Evolutionary conservation across 2,113 vertebrate genomes (phyloP), one percentile per base, ranked within the genome.

Genomic region (Malurus alboscapulatus): DNA sequence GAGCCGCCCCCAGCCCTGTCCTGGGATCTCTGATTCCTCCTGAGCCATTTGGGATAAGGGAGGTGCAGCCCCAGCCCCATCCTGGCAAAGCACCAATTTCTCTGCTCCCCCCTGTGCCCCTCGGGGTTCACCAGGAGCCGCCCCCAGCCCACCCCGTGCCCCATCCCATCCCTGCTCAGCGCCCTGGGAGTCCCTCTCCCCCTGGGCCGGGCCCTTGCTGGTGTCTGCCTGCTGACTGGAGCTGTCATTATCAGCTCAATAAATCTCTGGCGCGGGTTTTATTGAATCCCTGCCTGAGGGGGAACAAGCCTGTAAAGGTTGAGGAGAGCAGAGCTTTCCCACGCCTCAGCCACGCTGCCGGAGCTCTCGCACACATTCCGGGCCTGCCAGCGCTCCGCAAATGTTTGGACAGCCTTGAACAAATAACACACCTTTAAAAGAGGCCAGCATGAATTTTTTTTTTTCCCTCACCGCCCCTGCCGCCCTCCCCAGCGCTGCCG

Each of bases 361-460:
- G 91, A 80, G 97, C 98, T 97, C 98, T 97, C 97, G 97, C 98
- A 96, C 98, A 97, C 98, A 99, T 99, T 99, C 99, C 98, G 97
- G 87, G 98, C 97, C 98, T 98, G 98, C 98, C 98, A 98, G 98
- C 95, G 78, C 98, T 99, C 98, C 95, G 98, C 98, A 98, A 99
- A 99, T 99, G 98, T 99, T 99, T 99, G 98, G 98, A 99, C 98
- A 98, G 98, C 98, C 98, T 98, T 98, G 98, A 98, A 98, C 99
- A 99, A 99, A 99, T 98, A 99, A 98, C 98, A 98, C 98, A 99
- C 99, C 99, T 99, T 99, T 97, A 98, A 98, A 98, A 98, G 98
- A 98, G 98, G 98, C 98, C 98, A 97, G 98, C 97, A 93, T 94
- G 96, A 96, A 97, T 98, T 96, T 97, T 97, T 96, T 97, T 38